phyloP scores from a whole-genome alignment of 1,140 invertebrate species.

The Teleogryllus occipitalis region DNA sequence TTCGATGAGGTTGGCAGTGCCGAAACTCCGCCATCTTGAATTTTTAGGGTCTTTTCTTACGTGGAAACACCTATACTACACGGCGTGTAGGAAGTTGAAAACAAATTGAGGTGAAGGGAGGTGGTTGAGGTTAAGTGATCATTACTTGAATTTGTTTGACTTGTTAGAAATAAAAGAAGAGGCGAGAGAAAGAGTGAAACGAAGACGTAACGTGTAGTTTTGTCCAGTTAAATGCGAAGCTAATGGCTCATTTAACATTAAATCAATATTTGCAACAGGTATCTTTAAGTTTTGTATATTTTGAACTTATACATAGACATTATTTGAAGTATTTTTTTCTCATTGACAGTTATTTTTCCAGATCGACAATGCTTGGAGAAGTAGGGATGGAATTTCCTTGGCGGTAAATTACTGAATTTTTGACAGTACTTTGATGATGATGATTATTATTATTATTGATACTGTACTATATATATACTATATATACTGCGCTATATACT shows the following conservation, averaged over 20 bases:
- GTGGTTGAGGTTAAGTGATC: no score
- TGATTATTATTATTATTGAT: neutral
- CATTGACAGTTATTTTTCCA: slow-evolving; percentile 16
- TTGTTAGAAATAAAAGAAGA: no score
- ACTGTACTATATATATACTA: neutral
- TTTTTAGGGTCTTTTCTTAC: no score
- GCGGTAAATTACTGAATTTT: slow-evolving; percentile 32
- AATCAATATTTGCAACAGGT: slow-evolving; percentile 19
- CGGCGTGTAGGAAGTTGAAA: no score
- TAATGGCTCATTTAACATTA: slow-evolving; percentile 17
- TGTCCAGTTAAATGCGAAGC: no score
- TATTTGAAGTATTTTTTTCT: neutral
- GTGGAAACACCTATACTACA: no score
- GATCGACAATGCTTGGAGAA: slow-evolving; percentile 44
- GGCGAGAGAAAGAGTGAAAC: no score
- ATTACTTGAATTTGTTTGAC: no score
- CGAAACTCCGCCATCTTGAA: no score
- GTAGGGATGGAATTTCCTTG: slow-evolving; percentile 47
- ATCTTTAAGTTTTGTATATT: neutral
- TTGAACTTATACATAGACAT: neutral
- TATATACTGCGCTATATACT: neutral
- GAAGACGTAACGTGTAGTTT: no score
- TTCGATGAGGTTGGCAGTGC: no score
- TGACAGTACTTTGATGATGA: neutral
- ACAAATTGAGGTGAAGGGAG: no score